phyloP scores from a whole-genome alignment of 2,888 invertebrate genomes.

The Ashinkailepas kermadecensis region DNA sequence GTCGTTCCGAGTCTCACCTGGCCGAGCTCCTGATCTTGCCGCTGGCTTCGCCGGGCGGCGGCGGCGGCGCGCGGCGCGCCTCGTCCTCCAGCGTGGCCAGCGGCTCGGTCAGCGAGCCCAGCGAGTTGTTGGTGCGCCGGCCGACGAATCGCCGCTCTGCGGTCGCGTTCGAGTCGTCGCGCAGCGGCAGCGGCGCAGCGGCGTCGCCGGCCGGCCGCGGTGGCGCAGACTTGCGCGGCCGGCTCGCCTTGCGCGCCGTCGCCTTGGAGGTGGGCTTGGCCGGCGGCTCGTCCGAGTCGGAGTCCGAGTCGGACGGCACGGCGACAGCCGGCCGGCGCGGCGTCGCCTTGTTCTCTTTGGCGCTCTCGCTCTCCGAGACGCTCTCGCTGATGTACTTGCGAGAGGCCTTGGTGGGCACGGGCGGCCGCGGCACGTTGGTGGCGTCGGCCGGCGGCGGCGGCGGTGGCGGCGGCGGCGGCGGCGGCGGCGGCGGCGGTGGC shows the following conservation, averaged over 20 bases:
- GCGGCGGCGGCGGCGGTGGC: background rate
- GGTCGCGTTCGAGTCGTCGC: background rate
- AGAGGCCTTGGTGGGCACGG: conserved; percentile 21
- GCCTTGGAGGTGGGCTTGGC: background rate
- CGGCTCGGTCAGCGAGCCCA: conserved; percentile 32
- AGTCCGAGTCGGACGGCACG: background rate
- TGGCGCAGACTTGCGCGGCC: background rate
- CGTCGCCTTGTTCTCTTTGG: background rate
- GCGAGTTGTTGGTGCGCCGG: conserved; percentile 34
- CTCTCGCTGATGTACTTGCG: conserved; percentile 8
- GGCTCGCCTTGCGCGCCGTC: conserved; percentile 5
- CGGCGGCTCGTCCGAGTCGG: background rate
- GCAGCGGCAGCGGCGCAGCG: background rate
- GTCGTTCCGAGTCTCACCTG: conserved; percentile 16
- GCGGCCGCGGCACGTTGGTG: background rate
- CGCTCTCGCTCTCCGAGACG: conserved; percentile 1
- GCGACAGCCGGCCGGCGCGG: background rate
- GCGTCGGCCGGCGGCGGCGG: background rate
- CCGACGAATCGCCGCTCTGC: conserved; percentile 23
- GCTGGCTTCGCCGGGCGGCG: background rate
- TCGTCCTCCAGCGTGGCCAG: conserved; percentile 19
- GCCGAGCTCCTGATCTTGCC: conserved; percentile 17
- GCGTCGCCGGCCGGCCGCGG: background rate
- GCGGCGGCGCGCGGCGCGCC: conserved; percentile 18
- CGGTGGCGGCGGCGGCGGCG: background rate